Conservation (phyloP, 2,888 invertebrate genomes). For the Brachynemurus nebulosus region DNA sequence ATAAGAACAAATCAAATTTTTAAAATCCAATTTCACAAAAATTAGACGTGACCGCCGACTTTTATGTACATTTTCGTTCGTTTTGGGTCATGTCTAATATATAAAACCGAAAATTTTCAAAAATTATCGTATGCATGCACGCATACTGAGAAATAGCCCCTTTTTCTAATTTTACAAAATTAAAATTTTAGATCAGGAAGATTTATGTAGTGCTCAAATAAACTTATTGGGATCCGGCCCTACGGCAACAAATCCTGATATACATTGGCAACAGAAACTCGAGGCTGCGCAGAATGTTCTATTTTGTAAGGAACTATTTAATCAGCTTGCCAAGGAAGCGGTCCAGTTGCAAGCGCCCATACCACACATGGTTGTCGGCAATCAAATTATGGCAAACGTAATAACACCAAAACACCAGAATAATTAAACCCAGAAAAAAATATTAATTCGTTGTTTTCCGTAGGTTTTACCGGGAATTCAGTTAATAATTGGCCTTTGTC, state of each 20-base stretch:
- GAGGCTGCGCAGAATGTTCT: conserved; percentile 94
- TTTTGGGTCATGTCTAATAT: too few species aligned
- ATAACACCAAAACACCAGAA: too few species aligned
- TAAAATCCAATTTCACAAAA: too few species aligned
- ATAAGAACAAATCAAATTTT: too few species aligned
- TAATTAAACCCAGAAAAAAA: not conserved
- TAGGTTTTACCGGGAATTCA: conserved; percentile 86
- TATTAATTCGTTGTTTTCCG: conserved; percentile 17
- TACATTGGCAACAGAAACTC: conserved; percentile 91
- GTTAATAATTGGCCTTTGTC: conserved; percentile 79
- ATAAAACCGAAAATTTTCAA: too few species aligned
- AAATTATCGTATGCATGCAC: too few species aligned
- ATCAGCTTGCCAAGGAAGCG: conserved; percentile 86
- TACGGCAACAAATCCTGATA: conserved; percentile 54
- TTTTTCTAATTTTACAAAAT: not conserved
- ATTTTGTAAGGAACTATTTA: conserved; percentile 93
- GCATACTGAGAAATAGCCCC: too few species aligned
- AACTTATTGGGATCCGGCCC: conserved; percentile 65
- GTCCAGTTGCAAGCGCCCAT: conserved; percentile 86
- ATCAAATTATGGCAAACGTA: conserved; percentile 91
- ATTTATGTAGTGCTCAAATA: conserved; percentile 70
- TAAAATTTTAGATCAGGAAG: conserved; percentile 62
- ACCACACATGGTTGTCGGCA: conserved; percentile 93
- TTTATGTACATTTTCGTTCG: too few species aligned
- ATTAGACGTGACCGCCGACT: too few species aligned